Conservation (phyloP, 2,797 vertebrate species). For the Paguma larvata region DNA sequence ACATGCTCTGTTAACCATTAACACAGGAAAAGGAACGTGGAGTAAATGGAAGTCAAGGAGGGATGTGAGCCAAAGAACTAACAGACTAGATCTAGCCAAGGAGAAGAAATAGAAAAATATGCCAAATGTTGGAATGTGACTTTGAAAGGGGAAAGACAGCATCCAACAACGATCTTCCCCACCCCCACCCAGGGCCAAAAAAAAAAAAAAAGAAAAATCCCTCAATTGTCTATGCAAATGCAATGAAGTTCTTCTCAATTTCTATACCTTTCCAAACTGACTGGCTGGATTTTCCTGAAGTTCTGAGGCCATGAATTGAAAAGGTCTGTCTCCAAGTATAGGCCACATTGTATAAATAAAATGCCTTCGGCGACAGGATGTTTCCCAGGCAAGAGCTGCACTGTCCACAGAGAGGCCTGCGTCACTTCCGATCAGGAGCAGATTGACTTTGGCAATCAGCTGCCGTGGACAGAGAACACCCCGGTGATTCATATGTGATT, state of each 20-base stretch:
- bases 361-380: background rate
- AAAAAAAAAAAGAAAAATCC: background rate
- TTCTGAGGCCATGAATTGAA: background rate
- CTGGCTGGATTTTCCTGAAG: background rate
- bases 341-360: background rate
- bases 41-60: constrained; percentile 84
- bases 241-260: constrained; percentile 6
- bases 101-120: constrained; percentile 51
- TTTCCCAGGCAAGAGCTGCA: background rate
- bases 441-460: background rate
- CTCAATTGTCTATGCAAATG: background rate
- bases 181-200: background rate
- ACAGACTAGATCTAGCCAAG: constrained; percentile 50
- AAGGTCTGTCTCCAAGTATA: background rate
- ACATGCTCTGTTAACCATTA: constrained; percentile 90
- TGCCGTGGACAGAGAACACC: background rate
- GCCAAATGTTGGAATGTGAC: constrained; percentile 18
- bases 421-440: background rate
- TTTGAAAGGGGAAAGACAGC: constrained; percentile 51
- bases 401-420: background rate
- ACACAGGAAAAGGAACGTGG: constrained; percentile 85
- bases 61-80: constrained; percentile 56
- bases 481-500: background rate
- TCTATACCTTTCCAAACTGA: background rate
- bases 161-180: background rate